These are phyloP conservation scores for Acheta domesticus DNA, from an alignment of 2,888 invertebrate species.

Conservation along the genomic window DNA sequence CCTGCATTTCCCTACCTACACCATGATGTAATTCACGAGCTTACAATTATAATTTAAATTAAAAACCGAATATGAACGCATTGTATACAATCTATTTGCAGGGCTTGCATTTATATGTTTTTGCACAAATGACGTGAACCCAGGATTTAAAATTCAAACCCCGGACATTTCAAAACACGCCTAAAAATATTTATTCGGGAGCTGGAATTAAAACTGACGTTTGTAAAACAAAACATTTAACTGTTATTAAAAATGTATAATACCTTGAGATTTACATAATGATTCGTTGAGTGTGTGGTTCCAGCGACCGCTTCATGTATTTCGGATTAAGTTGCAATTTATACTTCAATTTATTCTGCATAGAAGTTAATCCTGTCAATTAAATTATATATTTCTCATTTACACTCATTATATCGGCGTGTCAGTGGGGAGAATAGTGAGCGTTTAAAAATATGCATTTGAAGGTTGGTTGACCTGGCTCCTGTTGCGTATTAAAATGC, in stretches of 20 bases:
- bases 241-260: slow-evolving; percentile 5
- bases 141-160: neutral
- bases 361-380: neutral
- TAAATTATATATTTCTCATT: slow-evolving; percentile 1
- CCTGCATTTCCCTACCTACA: too few relatives aligned
- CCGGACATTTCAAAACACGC: neutral
- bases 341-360: slow-evolving; percentile 4
- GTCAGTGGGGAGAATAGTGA: neutral
- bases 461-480: too few relatives aligned
- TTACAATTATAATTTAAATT: neutral
- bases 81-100: neutral
- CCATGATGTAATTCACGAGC: too few relatives aligned
- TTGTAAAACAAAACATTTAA: neutral
- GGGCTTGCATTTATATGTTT: neutral
- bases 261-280: slow-evolving; percentile 11
- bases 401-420: neutral
- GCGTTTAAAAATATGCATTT: neutral
- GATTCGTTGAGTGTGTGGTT: slow-evolving; percentile 9
- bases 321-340: slow-evolving; percentile 7
- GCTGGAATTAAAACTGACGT: slow-evolving; percentile 6
- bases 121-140: neutral
- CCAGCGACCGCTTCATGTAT: neutral
- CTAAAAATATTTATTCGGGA: neutral
- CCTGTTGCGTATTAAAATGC: too few relatives aligned
- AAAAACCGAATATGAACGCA: neutral